Evolutionary conservation across 2,113 vertebrate genomes (phyloP).

Genomic region (Bucco capensis): DNA sequence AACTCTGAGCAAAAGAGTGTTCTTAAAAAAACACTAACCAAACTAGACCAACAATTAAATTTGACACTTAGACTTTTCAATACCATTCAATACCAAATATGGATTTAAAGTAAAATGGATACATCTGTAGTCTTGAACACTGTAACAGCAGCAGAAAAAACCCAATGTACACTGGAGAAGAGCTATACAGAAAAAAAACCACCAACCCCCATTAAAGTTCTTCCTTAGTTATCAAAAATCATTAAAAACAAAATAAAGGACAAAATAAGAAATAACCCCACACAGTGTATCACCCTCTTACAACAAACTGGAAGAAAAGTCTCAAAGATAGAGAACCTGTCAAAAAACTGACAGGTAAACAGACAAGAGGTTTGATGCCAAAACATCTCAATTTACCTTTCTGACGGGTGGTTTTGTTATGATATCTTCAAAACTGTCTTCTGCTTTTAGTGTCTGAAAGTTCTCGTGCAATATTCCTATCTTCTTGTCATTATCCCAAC

Average conservation of each 20-base stretch:
- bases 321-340: not conserved
- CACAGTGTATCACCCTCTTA: not conserved
- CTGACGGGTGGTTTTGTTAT: constrained; percentile 93
- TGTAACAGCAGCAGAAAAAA: not conserved
- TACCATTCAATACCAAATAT: not conserved
- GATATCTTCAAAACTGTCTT: constrained; percentile 93
- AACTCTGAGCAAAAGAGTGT: not conserved
- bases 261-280: not conserved
- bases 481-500: constrained; percentile 99
- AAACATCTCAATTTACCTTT: constrained; percentile 81
- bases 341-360: not conserved
- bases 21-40: not conserved
- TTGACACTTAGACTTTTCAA: not conserved
- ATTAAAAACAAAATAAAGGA: not conserved
- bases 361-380: not conserved
- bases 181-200: not conserved
- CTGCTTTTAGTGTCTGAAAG: constrained; percentile 91
- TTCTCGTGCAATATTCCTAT: constrained; percentile 97
- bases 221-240: not conserved
- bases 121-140: not conserved
- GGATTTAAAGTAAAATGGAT: not conserved
- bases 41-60: not conserved
- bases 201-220: not conserved
- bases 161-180: not conserved
- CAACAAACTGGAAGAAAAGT: not conserved